phyloP scores from a whole-genome alignment of 2,797 vertebrate species.

The Pangasius sanitwongsei region DNA sequence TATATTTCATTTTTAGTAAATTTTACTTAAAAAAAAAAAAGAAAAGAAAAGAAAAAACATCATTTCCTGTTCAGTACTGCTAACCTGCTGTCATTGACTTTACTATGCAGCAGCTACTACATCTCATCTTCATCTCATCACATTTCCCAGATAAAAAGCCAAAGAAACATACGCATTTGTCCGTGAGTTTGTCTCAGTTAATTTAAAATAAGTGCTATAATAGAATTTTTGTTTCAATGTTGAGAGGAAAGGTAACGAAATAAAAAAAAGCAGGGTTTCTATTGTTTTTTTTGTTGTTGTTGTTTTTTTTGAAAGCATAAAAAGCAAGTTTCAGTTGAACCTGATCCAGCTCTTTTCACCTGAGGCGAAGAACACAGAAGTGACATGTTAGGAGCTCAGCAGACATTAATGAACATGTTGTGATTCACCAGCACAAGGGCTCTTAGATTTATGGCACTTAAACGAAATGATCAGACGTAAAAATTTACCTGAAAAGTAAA shows the following conservation, averaged over 20 bases:
- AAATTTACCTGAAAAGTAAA: background rate
- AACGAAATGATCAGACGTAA: background rate
- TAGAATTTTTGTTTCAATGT: background rate
- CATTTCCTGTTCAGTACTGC: background rate
- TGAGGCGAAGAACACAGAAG: conserved; percentile 41
- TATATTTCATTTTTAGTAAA: background rate
- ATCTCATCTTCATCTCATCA: background rate
- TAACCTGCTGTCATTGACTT: background rate
- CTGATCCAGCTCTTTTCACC: conserved; percentile 66
- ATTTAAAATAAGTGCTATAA: background rate
- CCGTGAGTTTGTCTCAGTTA: background rate
- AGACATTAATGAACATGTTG: conserved; percentile 18
- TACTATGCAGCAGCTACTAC: background rate
- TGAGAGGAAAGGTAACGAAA: background rate
- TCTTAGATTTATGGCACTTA: background rate
- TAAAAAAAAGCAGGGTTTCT: background rate
- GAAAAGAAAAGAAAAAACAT: background rate
- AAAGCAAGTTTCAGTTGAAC: conserved; percentile 77
- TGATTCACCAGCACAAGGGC: conserved; percentile 25
- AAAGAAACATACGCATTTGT: background rate
- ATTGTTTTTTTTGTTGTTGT: background rate
- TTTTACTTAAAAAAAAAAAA: no score
- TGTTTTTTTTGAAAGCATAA: conserved; percentile 31
- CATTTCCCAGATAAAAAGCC: background rate
- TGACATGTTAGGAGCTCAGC: conserved; percentile 21